These are phyloP conservation scores for Muscicapa comitata DNA, from an alignment of 2,797 vertebrate species.

Conservation along the genomic window DNA sequence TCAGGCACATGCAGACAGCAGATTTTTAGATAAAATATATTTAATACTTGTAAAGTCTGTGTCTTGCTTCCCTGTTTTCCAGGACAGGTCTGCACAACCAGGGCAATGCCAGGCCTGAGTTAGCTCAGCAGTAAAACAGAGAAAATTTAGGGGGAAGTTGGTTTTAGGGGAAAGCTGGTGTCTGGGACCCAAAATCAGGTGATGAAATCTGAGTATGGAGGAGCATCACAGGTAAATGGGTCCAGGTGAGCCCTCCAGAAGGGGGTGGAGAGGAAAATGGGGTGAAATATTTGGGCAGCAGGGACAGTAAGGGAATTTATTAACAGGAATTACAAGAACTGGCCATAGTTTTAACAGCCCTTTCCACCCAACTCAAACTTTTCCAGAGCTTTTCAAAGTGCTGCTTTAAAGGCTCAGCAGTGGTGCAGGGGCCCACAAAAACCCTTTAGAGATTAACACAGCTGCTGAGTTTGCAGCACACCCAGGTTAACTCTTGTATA, in stretches of 20 bases:
- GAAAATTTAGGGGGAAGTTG: not conserved
- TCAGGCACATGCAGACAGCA: not conserved
- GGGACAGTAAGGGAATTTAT: not conserved
- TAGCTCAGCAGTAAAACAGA: not conserved
- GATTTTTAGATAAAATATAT: not conserved
- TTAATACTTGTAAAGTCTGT: not conserved
- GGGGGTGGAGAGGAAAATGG: not conserved
- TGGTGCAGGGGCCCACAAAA: not conserved
- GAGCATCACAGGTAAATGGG: accelerated
- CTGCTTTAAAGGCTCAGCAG: not conserved
- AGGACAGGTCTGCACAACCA: not conserved
- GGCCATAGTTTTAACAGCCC: not conserved
- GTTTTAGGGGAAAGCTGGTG: not conserved
- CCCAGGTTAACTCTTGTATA: not conserved
- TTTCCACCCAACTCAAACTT: not conserved
- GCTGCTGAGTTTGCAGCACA: not conserved
- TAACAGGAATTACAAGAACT: not conserved
- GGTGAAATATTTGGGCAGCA: not conserved
- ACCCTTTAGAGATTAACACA: not conserved
- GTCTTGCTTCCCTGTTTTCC: not conserved
- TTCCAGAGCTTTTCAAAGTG: not conserved
- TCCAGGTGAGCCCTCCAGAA: not conserved
- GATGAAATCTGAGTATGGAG: not conserved
- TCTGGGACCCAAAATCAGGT: not conserved
- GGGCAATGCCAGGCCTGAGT: not conserved